phyloP scores from a whole-genome alignment of 2,113 vertebrate species.

The Ammodytes dubius region DNA sequence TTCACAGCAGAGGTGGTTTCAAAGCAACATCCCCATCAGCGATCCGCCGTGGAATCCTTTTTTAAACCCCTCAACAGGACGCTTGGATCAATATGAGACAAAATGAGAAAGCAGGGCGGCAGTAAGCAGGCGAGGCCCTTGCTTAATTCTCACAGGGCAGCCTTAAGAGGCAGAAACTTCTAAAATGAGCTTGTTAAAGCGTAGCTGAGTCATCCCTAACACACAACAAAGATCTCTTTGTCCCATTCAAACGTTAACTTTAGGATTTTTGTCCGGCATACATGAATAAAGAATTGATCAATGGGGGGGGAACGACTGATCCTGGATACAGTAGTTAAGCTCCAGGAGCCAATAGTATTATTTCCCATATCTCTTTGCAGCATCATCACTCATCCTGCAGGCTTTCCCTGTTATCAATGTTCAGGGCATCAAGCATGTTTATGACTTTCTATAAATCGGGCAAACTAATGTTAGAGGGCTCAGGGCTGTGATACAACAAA shows the following conservation, averaged over 20 bases:
- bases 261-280: conserved; percentile 49
- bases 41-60: conserved; percentile 45
- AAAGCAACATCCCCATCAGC: conserved; percentile 34
- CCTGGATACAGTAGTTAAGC: conserved; percentile 11
- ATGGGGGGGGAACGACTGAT: neutral
- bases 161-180: conserved; percentile 40
- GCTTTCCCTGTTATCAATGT: conserved; percentile 30
- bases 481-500: neutral
- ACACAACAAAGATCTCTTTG: conserved; percentile 31
- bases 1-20: conserved; percentile 41
- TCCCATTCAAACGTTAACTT: conserved; percentile 31
- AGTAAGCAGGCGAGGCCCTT: conserved; percentile 16
- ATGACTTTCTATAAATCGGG: conserved; percentile 11
- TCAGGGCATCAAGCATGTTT: conserved; percentile 29
- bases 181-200: conserved; percentile 48
- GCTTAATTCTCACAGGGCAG: conserved; percentile 41
- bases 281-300: conserved; percentile 44
- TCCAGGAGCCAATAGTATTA: conserved; percentile 13
- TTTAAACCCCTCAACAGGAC: conserved; percentile 54
- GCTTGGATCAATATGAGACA: conserved; percentile 62
- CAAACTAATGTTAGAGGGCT: conserved; percentile 32
- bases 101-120: conserved; percentile 46
- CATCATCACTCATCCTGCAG: conserved; percentile 28
- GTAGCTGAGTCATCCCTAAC: conserved; percentile 38
- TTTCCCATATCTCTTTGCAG: conserved; percentile 15